Evolutionary conservation across 2,888 invertebrate species (phyloP), one percentile per base, ranked within the genome.

Genomic region (Timandra comae): DNA sequence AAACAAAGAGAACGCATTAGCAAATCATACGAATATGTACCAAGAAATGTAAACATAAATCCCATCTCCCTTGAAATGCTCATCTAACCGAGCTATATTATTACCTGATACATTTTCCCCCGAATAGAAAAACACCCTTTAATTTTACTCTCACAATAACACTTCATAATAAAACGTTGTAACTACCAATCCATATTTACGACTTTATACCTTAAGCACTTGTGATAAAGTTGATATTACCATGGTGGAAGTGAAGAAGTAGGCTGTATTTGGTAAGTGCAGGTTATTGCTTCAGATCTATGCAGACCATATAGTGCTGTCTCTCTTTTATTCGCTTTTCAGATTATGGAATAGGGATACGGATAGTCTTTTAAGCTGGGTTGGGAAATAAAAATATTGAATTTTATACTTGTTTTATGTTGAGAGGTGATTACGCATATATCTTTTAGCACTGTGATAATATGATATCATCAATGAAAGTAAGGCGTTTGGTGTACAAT

Each of bases 51-150:
- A 56, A 61, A 58, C 57, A 66, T 60, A 66, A 66, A 66, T 63
- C 57, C 50, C 43, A 41, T 59, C 63, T 57, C 62, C 61, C 59
- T 47, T 60, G 60, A 63, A 71, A 63, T 62, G 60, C 56, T 69
- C 69, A 67, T 68, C 62, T 64, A 63, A 56, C 68, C 57, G 37
- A 58, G 61, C 60, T 66, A 56, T 68, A 68, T 68, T 74, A 72
- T 67, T 72, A 74, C 68, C 67, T 70, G 68, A 76, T 73, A 72
- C 66, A 65, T 70, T 74, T 66, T 63, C 62, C 63, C 57, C 57
- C 47, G 56, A 63, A 63, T 56, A 66, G 68, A 74, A 71, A 70
- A 72, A 70, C 69, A 67, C 67, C 66, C 70, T 69, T 65, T 71
- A 70, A 72, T 71, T 72, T 72, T 63, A 64, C 70, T 61, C 63